Conservation (phyloP, 2,888 invertebrate genomes). For the Stictocephala bisonia region DNA sequence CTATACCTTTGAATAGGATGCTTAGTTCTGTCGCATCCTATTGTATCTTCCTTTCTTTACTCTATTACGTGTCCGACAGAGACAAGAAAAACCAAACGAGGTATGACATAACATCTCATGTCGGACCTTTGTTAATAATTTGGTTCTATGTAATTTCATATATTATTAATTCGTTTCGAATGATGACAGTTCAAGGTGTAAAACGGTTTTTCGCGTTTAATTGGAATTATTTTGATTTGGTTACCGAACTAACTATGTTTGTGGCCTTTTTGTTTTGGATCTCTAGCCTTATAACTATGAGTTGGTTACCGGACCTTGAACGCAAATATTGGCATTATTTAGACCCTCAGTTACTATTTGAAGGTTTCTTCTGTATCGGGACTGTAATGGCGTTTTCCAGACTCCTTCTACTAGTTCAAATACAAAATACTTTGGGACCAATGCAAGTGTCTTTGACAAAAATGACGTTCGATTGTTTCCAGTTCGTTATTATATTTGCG, state of each 20-base stretch:
- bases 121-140: constrained; percentile 5
- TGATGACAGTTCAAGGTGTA: constrained; percentile 70
- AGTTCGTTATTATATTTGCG: constrained; percentile 72
- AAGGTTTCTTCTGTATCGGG: constrained; percentile 74
- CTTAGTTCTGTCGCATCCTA: constrained; percentile 76
- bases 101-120: background rate
- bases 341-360: constrained; percentile 74
- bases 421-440: constrained; percentile 74
- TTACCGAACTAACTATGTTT: constrained; percentile 70
- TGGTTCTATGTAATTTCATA: constrained; percentile 37
- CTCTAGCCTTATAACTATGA: constrained; percentile 67
- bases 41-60: constrained; percentile 72
- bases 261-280: constrained; percentile 74
- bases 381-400: constrained; percentile 75
- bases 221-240: constrained; percentile 72
- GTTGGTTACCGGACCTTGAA: constrained; percentile 67
- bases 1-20: constrained; percentile 77
- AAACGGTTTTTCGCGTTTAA: constrained; percentile 69
- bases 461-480: constrained; percentile 75
- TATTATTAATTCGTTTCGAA: constrained; percentile 63
- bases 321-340: constrained; percentile 75
- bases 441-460: constrained; percentile 73
- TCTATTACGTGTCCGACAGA: constrained; percentile 70
- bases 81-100: constrained; percentile 69
- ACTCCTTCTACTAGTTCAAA: constrained; percentile 72